Evolutionary conservation across 2,888 invertebrate genomes (phyloP).

Genomic region (Trichopoda pennipes): DNA sequence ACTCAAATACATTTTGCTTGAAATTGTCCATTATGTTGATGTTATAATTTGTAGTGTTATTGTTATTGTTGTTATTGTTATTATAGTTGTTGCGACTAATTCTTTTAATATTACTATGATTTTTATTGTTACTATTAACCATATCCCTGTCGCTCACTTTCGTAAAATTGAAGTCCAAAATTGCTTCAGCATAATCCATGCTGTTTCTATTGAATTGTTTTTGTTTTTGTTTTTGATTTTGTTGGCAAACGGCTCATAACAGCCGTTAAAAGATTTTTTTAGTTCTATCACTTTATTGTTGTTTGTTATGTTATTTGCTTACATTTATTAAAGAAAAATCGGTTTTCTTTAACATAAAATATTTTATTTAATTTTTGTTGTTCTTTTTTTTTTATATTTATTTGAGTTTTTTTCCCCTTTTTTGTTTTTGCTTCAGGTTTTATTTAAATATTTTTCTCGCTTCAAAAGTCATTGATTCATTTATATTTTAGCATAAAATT

Average conservation of each 20-base stretch:
- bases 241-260: constrained; percentile 37
- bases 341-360: not conserved
- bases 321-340: constrained; percentile 31
- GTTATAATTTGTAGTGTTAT: constrained; percentile 28
- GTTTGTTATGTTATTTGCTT: constrained; percentile 26
- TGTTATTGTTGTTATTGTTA: constrained; percentile 8
- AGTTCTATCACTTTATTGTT: constrained; percentile 41
- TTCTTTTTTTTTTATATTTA: constrained; percentile 4
- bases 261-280: constrained; percentile 34
- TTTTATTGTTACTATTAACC: constrained; percentile 9
- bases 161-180: constrained; percentile 58
- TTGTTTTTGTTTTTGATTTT: constrained; percentile 16
- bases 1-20: constrained; percentile 54
- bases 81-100: not conserved
- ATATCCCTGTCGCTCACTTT: constrained; percentile 24
- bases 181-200: constrained; percentile 56
- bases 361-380: not conserved
- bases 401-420: not conserved
- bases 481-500: not conserved
- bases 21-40: constrained; percentile 59
- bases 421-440: constrained; percentile 11
- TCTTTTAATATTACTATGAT: constrained; percentile 16
- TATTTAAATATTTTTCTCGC: not conserved
- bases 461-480: constrained; percentile 41
- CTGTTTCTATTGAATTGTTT: constrained; percentile 43